These are phyloP conservation scores for Caenorhabditis remanei DNA, from an alignment of 1,140 invertebrate genomes.

Conservation along the genomic window DNA sequence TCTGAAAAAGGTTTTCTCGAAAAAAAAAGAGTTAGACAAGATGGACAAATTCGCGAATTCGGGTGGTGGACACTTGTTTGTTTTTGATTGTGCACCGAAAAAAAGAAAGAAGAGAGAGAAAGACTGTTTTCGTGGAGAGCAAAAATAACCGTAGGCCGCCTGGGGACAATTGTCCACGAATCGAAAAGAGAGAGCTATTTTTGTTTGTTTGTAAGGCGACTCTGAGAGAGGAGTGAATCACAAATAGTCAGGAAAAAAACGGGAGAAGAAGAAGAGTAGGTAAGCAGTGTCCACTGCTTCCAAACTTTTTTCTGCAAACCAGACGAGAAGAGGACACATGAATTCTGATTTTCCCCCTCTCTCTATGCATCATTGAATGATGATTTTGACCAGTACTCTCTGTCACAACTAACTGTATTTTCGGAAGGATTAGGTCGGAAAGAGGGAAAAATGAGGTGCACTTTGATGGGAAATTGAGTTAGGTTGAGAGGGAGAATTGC, in stretches of 20 bases:
- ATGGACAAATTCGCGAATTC: constrained; percentile 46
- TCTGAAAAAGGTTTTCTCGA: not conserved
- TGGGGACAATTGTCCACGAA: constrained; percentile 39
- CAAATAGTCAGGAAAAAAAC: constrained; percentile 15
- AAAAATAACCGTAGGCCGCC: constrained; percentile 36
- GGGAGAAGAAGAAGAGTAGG: not conserved
- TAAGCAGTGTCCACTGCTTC: constrained; percentile 19
- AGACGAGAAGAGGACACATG: not conserved
- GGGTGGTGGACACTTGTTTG: constrained; percentile 21
- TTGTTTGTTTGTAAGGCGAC: constrained; percentile 51
- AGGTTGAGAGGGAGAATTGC: not conserved
- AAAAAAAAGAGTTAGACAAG: constrained; percentile 32
- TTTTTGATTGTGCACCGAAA: constrained; percentile 51
- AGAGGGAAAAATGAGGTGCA: constrained; percentile 1
- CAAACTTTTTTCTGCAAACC: constrained; percentile 15
- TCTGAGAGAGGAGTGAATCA: constrained; percentile 35
- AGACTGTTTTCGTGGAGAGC: constrained; percentile 39
- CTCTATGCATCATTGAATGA: not conserved
- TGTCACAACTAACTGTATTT: not conserved
- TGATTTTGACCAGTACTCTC: not conserved
- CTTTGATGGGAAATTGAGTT: not conserved
- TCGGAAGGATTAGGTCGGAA: not conserved
- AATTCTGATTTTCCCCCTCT: not conserved
- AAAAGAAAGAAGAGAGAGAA: not conserved
- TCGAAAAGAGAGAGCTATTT: constrained; percentile 44